Evolutionary conservation across 2,797 vertebrate genomes (phyloP).

Genomic region (Pogonophryne albipinna): DNA sequence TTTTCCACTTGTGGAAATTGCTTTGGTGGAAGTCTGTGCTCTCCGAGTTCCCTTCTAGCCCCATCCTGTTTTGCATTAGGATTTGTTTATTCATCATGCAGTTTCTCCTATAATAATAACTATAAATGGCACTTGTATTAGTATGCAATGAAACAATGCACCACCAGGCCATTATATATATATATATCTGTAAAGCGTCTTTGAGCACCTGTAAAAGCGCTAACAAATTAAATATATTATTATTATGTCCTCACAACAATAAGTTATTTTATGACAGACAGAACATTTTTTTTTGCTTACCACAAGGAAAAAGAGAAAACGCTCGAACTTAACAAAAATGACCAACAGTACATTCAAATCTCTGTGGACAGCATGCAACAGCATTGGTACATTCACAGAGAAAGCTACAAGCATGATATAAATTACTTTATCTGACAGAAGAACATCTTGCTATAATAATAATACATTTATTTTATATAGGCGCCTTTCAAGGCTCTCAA

Average conservation of each 20-base stretch:
- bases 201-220: too few relatives aligned
- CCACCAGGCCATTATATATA: background rate
- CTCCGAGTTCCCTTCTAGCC: background rate
- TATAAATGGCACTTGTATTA: conserved; percentile 8
- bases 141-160: background rate
- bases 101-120: background rate
- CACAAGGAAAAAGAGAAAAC: background rate
- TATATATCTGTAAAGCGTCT: too few relatives aligned
- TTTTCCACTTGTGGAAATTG: too few relatives aligned
- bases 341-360: background rate
- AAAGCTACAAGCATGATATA: background rate
- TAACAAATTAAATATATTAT: too few relatives aligned
- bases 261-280: background rate
- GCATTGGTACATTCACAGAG: too few relatives aligned
- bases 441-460: background rate
- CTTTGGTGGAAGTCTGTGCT: too few relatives aligned
- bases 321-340: background rate
- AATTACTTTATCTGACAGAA: background rate
- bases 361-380: background rate
- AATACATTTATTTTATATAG: too few relatives aligned
- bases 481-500: too few relatives aligned
- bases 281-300: background rate
- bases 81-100: conserved; percentile 9
- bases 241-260: background rate
- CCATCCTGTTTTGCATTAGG: background rate